Conservation (phyloP, 2,888 invertebrate species). For the Malachius bipustulatus region DNA sequence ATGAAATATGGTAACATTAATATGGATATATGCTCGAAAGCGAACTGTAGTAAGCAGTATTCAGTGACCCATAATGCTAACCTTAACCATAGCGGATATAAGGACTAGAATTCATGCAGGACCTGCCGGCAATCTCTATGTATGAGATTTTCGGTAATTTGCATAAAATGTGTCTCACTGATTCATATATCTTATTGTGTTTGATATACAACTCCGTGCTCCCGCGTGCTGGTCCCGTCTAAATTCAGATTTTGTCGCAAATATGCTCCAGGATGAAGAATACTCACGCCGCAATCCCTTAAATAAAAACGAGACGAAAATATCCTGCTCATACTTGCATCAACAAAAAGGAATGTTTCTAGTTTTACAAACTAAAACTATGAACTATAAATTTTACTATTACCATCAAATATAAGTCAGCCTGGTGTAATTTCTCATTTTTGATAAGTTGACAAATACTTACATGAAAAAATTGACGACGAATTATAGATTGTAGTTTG, state of each 20-base stretch:
- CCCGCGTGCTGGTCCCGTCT: constrained; percentile 20
- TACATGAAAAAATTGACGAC: no score
- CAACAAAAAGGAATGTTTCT: no score
- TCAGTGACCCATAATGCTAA: constrained; percentile 21
- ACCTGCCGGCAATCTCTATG: constrained; percentile 35
- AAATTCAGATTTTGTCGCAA: constrained; percentile 23
- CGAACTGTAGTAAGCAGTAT: constrained; percentile 37
- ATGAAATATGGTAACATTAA: constrained; percentile 70
- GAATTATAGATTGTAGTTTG: no score
- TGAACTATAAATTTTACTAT: no score
- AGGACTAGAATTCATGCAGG: background rate
- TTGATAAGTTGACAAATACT: no score
- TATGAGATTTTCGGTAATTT: constrained; percentile 40
- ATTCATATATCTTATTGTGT: constrained; percentile 38
- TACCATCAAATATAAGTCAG: no score
- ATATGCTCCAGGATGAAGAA: constrained; percentile 18
- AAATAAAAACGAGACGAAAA: no score
- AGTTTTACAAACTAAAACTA: no score
- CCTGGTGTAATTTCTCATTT: no score
- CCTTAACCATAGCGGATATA: constrained; percentile 7
- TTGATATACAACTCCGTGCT: constrained; percentile 34
- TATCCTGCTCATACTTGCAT: no score
- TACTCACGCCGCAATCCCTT: no score
- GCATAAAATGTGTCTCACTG: constrained; percentile 41
- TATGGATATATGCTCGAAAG: constrained; percentile 53